These are phyloP conservation scores for Pristionchus entomophagus DNA, from an alignment of 2,888 invertebrate species.

Conservation along the genomic window DNA sequence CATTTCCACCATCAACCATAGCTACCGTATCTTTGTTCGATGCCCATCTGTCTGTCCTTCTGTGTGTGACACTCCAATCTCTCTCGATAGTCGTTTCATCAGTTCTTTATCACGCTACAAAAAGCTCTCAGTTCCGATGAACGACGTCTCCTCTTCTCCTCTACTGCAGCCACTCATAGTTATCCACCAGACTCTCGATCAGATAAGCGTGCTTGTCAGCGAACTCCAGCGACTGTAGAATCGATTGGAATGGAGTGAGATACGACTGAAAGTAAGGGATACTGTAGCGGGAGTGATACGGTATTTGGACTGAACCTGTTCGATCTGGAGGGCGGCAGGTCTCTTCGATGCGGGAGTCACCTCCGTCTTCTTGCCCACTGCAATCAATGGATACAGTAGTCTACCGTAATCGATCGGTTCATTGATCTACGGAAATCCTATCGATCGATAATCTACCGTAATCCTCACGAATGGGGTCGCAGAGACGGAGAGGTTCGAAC, in stretches of 20 bases:
- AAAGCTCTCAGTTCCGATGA: slow-evolving; percentile 33
- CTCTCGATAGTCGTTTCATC: slow-evolving; percentile 40
- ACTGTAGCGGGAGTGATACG: too few species aligned
- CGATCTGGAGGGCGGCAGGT: background rate
- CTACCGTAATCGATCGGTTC: slow-evolving; percentile 12
- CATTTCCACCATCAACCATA: too few species aligned
- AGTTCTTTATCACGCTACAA: slow-evolving; percentile 39
- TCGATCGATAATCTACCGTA: too few species aligned
- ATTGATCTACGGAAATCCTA: too few species aligned
- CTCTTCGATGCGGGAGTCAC: slow-evolving; percentile 24
- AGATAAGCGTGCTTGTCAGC: slow-evolving; percentile 41
- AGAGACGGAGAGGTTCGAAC: slow-evolving; percentile 32
- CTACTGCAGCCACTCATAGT: slow-evolving; percentile 46
- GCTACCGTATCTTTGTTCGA: too few species aligned
- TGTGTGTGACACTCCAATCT: too few species aligned
- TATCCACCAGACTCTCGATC: slow-evolving; percentile 41
- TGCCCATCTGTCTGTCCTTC: too few species aligned
- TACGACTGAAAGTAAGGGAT: slow-evolving; percentile 5
- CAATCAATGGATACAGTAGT: background rate
- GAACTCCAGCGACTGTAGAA: slow-evolving; percentile 43
- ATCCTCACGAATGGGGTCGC: slow-evolving; percentile 38
- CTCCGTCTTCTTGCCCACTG: slow-evolving; percentile 31
- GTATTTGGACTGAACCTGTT: slow-evolving; percentile 11
- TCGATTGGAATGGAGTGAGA: slow-evolving; percentile 43
- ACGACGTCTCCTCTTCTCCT: background rate